Conservation (phyloP, 2,888 invertebrate genomes). For the Melinaea menophilus region DNA sequence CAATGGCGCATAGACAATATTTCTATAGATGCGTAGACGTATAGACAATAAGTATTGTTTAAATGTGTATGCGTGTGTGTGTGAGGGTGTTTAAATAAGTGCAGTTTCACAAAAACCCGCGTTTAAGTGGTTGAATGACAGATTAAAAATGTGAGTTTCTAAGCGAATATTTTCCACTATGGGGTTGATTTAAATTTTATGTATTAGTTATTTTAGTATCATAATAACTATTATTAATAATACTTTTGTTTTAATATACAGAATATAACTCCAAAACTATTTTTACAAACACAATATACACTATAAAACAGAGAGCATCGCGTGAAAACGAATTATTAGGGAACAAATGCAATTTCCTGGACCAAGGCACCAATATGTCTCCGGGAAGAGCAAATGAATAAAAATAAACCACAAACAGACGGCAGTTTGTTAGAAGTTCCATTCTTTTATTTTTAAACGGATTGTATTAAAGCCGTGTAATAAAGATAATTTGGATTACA, state of each 20-base stretch:
- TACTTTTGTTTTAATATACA: too few species aligned
- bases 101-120: constrained; percentile 40
- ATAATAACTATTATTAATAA: too few species aligned
- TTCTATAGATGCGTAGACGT: constrained; percentile 31
- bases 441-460: constrained; percentile 8
- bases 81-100: constrained; percentile 48
- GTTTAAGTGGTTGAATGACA: constrained; percentile 58
- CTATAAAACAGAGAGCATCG: constrained; percentile 34
- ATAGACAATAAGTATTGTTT: constrained; percentile 23
- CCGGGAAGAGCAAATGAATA: constrained; percentile 42
- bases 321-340: constrained; percentile 50
- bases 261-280: too few species aligned
- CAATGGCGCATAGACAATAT: constrained; percentile 34
- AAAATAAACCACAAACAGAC: constrained; percentile 41
- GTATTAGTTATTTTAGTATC: too few species aligned
- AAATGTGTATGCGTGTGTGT: constrained; percentile 14
- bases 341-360: constrained; percentile 52
- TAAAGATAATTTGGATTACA: too few species aligned
- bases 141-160: constrained; percentile 45
- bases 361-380: constrained; percentile 55
- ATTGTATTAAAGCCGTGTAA: neutral
- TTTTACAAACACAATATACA: neutral
- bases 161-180: neutral
- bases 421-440: constrained; percentile 36
- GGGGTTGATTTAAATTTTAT: neutral